Evolutionary conservation across 2,888 invertebrate genomes (phyloP), one percentile per base, ranked within the genome.

Genomic region (Netelia inedita): DNA sequence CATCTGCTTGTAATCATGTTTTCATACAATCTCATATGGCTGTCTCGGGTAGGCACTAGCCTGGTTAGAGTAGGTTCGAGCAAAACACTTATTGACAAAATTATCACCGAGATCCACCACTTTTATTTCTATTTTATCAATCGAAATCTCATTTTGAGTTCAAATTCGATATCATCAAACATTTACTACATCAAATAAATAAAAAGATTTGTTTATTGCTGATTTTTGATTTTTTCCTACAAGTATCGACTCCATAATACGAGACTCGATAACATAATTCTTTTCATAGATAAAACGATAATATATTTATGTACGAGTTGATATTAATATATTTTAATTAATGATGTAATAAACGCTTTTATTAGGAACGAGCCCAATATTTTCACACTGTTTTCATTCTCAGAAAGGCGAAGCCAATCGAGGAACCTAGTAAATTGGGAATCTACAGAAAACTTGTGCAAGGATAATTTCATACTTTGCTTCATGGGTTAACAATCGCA

Each of bases 1-100:
- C 59, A 61, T 23, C 59, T 8, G 63, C 63, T 28, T n/a, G 41
- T n/a, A 23, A 23, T 35, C 14, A 35, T 63, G 63, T 63, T 63
- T 63, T 63, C n/a, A n/a, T 35, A 63, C n/a, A 63, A 23, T 14
- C 23, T 53, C 57, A 57, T 35, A 35, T 35, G 35, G 35, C 35
- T 35, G 35, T 35, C 35, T 35, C 35, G 35, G 35, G 35, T 6
- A 35, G 35, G 35, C 35, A 35, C 35, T 35, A 35, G 35, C 35
- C 35, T 35, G 35, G 35, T 35, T 35, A 35, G 35, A 35, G 35
- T 35, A 35, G 35, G 35, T 35, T 35, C 16, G 19, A 55, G 55
- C n/a, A 16, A 55, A 55, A 55, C 55, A 16, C 5, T 55, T 16
- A 41, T 53, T 35, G 35, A 35, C 35, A 35, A 35, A 35, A 8